Conservation (phyloP, 2,113 vertebrate genomes). For the Ovibos moschatus region DNA sequence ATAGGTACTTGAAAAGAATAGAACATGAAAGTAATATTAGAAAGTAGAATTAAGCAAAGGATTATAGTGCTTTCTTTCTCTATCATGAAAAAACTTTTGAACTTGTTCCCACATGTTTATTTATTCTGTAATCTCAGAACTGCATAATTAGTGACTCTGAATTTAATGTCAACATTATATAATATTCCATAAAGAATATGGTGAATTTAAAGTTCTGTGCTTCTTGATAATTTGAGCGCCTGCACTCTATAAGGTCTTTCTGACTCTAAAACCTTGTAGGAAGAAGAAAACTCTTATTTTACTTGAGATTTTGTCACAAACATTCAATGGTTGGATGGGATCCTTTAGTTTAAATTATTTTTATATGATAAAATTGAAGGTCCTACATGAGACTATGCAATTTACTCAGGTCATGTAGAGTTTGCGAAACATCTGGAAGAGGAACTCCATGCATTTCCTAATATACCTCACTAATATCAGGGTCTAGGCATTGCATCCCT, state of each 20-base stretch:
- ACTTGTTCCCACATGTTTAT: neutral
- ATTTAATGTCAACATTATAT: neutral
- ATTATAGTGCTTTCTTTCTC: neutral
- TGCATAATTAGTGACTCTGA: neutral
- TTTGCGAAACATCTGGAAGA: neutral
- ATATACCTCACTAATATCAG: neutral
- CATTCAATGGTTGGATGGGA: neutral
- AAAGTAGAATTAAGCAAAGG: neutral
- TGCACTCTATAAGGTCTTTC: neutral
- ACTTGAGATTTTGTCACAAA: neutral
- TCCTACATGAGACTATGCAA: neutral
- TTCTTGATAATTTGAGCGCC: neutral
- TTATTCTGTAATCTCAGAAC: neutral
- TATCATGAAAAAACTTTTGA: neutral
- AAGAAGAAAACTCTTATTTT: neutral
- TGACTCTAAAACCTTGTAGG: neutral
- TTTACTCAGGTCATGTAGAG: neutral
- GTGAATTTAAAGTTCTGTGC: neutral
- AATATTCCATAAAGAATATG: neutral
- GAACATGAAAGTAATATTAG: neutral
- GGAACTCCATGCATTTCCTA: neutral
- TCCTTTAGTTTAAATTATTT: neutral
- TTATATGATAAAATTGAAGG: neutral
- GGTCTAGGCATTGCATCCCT: neutral
- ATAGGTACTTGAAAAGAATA: neutral